phyloP scores from a whole-genome alignment of 2,888 invertebrate species.

The Pandemis heparana region DNA sequence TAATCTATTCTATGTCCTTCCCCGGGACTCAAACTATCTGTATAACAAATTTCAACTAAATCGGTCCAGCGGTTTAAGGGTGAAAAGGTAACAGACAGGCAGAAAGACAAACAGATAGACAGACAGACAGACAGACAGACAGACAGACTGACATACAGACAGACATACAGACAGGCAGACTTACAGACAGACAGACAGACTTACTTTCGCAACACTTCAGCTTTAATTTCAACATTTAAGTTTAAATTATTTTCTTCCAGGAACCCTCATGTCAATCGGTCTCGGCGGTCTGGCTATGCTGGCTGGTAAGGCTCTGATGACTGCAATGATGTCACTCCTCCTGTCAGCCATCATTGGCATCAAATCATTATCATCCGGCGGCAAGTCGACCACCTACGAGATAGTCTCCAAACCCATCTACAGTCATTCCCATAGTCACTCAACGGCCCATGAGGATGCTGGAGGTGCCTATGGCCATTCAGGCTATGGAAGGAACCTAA shows the following conservation, averaged over 20 bases:
- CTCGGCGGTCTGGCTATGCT: slow-evolving; percentile 91
- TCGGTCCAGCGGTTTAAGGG: too few species aligned
- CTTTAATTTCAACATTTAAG: too few species aligned
- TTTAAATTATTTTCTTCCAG: slow-evolving; percentile 60
- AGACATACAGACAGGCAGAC: too few species aligned
- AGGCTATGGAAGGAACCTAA: slow-evolving; percentile 80
- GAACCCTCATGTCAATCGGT: slow-evolving; percentile 90
- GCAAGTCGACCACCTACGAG: slow-evolving; percentile 92
- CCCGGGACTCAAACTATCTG: too few species aligned
- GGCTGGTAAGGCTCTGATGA: slow-evolving; percentile 94
- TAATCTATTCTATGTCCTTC: too few species aligned
- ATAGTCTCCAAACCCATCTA: slow-evolving; percentile 94
- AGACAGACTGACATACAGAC: too few species aligned
- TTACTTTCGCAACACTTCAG: too few species aligned
- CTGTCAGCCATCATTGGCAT: slow-evolving; percentile 91
- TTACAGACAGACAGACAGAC: too few species aligned
- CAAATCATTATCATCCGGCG: slow-evolving; percentile 89
- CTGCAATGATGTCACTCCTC: slow-evolving; percentile 92
- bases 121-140: too few species aligned
- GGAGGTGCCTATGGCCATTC: slow-evolving; percentile 82
- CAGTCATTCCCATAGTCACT: slow-evolving; percentile 87
- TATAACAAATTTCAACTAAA: too few species aligned
- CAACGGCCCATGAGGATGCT: slow-evolving; percentile 86
- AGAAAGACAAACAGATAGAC: too few species aligned
- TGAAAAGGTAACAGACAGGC: too few species aligned